phyloP scores from a whole-genome alignment of 2,888 invertebrate species.

The Hecatera dysodea region DNA sequence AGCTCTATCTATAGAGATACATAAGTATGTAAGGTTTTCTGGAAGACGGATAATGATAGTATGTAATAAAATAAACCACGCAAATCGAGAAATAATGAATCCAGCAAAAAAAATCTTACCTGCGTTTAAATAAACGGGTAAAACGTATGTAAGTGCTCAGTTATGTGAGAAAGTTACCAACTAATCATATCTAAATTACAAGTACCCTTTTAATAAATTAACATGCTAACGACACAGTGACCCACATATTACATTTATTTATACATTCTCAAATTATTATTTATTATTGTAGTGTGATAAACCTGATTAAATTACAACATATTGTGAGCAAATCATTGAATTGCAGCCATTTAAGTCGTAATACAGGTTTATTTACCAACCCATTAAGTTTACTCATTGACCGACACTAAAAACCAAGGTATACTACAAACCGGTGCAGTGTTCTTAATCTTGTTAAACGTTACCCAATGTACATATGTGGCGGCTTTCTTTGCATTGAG shows the following conservation, averaged over 20 bases:
- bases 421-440: slow-evolving; percentile 37
- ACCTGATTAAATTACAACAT: slow-evolving; percentile 39
- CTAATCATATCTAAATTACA: neutral
- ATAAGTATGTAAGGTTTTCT: neutral
- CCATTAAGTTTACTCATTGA: slow-evolving; percentile 53
- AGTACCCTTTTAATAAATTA: neutral
- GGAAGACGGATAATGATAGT: neutral
- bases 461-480: slow-evolving; percentile 47
- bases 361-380: slow-evolving; percentile 55
- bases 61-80: neutral
- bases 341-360: slow-evolving; percentile 31
- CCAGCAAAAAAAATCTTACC: too few relatives aligned
- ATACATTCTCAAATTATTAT: too few relatives aligned
- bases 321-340: slow-evolving; percentile 29
- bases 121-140: neutral
- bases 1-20: too few relatives aligned
- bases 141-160: too few relatives aligned
- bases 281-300: too few relatives aligned
- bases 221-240: neutral
- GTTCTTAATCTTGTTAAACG: slow-evolving; percentile 35
- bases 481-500: slow-evolving; percentile 44
- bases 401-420: slow-evolving; percentile 60
- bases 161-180: neutral
- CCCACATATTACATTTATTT: too few relatives aligned
- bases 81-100: neutral